Evolutionary conservation across 2,888 invertebrate genomes (phyloP).

Genomic region (Rhogogaster chlorosoma): DNA sequence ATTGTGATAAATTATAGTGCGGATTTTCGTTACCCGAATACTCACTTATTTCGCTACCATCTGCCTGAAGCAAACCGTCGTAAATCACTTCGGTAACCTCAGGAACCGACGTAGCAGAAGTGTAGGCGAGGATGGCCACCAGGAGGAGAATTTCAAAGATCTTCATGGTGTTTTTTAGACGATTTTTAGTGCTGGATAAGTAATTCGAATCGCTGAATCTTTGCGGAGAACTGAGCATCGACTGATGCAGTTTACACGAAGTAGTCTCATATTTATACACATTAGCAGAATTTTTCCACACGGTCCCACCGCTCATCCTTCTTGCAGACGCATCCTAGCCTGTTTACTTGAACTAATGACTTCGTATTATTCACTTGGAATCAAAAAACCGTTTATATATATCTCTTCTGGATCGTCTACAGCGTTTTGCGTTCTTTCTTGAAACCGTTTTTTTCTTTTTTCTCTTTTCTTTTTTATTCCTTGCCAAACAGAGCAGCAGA

Average conservation of each 20-base stretch:
- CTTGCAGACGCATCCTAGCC: background rate
- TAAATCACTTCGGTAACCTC: background rate
- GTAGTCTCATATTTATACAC: background rate
- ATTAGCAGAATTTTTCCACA: background rate
- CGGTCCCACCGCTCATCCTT: background rate
- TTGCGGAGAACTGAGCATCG: background rate
- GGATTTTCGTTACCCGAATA: background rate
- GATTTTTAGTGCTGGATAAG: background rate
- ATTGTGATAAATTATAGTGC: background rate
- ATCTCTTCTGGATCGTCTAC: background rate
- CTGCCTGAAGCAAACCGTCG: background rate
- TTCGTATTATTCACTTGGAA: background rate
- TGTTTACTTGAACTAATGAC: background rate
- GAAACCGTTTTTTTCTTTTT: too few species aligned
- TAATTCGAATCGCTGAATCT: background rate
- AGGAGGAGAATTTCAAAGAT: background rate
- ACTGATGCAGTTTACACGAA: background rate
- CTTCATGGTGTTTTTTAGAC: background rate
- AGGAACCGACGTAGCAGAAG: background rate
- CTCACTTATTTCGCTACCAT: background rate
- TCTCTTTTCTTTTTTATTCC: too few species aligned
- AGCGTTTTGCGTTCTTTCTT: background rate
- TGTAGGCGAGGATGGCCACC: background rate
- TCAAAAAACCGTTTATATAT: background rate
- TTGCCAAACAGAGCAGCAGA: too few species aligned